Conservation (phyloP, 2,113 vertebrate genomes). For the Hippoglossus stenolepis region DNA sequence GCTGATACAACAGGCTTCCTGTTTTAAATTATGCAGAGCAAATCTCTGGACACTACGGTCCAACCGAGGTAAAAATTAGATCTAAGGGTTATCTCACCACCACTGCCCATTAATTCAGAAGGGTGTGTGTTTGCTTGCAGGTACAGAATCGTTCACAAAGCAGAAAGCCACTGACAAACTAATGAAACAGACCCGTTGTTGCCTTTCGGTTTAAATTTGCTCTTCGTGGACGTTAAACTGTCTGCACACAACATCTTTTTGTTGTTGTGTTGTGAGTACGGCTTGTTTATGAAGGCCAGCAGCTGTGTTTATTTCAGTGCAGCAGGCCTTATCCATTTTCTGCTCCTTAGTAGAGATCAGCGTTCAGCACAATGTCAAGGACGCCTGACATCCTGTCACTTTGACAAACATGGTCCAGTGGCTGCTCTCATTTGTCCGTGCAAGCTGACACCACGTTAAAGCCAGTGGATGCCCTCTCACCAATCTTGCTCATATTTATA, state of each 20-base stretch:
- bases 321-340: slow-evolving; percentile 6
- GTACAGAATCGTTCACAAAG: slow-evolving; percentile 8
- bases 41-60: too few relatives aligned
- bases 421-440: neutral
- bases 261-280: neutral
- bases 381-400: slow-evolving; percentile 50
- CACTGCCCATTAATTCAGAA: too few relatives aligned
- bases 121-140: slow-evolving; percentile 27
- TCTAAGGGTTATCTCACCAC: too few relatives aligned
- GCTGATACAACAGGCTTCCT: neutral
- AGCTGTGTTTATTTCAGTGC: slow-evolving; percentile 20
- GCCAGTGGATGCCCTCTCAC: neutral
- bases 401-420: slow-evolving; percentile 43
- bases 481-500: too few relatives aligned
- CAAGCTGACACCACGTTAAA: slow-evolving; percentile 12
- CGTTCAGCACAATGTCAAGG: slow-evolving; percentile 51
- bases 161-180: too few relatives aligned
- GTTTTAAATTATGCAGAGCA: neutral
- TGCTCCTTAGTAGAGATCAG: slow-evolving; percentile 50
- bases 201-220: slow-evolving; percentile 18
- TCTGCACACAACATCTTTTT: slow-evolving; percentile 3
- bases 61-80: too few relatives aligned
- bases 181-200: neutral
- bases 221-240: slow-evolving; percentile 15
- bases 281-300: slow-evolving; percentile 28